Conservation (phyloP, 2,888 invertebrate species). For the Alloplasta piceator region DNA sequence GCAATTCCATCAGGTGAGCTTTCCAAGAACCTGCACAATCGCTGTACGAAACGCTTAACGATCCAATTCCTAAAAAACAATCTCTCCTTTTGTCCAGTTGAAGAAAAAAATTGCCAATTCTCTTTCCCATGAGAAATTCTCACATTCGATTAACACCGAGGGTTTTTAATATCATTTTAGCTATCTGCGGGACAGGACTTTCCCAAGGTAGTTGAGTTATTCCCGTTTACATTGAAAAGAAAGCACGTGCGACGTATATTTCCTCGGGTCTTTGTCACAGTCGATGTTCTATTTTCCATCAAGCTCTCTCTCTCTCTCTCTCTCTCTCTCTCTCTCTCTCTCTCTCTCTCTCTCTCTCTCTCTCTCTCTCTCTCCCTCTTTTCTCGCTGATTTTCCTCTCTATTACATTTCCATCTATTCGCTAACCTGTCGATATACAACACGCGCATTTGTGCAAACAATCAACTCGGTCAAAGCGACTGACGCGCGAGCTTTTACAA, state of each 20-base stretch:
- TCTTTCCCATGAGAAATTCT: constrained; percentile 4
- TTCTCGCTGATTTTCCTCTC: constrained; percentile 34
- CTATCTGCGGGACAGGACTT: constrained; percentile 96
- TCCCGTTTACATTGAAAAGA: constrained; percentile 67
- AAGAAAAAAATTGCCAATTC: constrained; percentile 19
- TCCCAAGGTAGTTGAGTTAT: constrained; percentile 91
- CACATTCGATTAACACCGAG: constrained; percentile 61
- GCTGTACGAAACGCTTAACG: background rate
- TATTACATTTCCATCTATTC: constrained; percentile 30
- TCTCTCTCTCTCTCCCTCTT: constrained; percentile 15
- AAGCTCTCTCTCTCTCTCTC: constrained; percentile 14
- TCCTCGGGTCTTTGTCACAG: constrained; percentile 67
- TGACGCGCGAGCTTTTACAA: constrained; percentile 25
- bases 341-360: constrained; percentile 12
- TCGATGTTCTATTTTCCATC: constrained; percentile 55
- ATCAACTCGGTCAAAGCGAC: constrained; percentile 2
- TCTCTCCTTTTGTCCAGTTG: background rate
- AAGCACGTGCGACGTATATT: constrained; percentile 53
- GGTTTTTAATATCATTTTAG: constrained; percentile 84
- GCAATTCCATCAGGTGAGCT: constrained; percentile 95
- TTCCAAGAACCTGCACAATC: background rate
- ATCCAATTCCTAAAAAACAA: background rate
- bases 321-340: constrained; percentile 35
- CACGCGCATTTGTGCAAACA: constrained; percentile 12
- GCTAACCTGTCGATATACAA: constrained; percentile 57